phyloP scores from a whole-genome alignment of 1,140 invertebrate genomes.

The Pseudomyrmex pallidus region DNA sequence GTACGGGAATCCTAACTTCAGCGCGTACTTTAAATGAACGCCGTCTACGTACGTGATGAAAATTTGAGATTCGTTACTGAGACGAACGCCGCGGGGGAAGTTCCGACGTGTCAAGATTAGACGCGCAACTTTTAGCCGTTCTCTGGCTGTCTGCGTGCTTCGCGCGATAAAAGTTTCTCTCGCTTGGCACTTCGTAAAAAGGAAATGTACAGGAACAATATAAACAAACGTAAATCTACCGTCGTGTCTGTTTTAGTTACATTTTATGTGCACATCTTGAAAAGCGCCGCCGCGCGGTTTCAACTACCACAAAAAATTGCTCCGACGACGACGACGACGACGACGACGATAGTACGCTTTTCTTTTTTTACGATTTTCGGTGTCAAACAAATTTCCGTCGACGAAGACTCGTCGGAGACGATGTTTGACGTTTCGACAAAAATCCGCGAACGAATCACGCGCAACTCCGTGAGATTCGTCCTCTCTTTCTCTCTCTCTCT shows the following conservation, averaged over 20 bases:
- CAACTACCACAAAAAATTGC: constrained; percentile 17
- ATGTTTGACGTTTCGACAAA: constrained; percentile 16
- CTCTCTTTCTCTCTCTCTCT: neutral
- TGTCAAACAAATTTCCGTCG: constrained; percentile 37
- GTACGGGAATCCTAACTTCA: constrained; percentile 31
- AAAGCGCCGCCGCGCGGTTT: neutral
- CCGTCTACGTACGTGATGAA: constrained; percentile 49
- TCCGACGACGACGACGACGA: neutral
- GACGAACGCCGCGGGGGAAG: constrained; percentile 33
- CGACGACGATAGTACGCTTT: neutral
- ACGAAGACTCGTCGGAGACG: neutral
- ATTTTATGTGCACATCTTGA: neutral
- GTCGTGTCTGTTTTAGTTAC: neutral
- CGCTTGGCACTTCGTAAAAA: neutral
- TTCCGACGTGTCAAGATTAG: constrained; percentile 56
- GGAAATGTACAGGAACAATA: neutral
- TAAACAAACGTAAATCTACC: constrained; percentile 18
- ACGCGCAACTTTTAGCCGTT: constrained; percentile 25
- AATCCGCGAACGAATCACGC: constrained; percentile 31
- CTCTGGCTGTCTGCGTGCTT: neutral
- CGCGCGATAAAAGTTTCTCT: constrained; percentile 37
- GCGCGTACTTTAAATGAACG: constrained; percentile 51
- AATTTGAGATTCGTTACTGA: constrained; percentile 51
- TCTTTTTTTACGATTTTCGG: neutral
- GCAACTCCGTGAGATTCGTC: constrained; percentile 13